Evolutionary conservation across 2,113 vertebrate genomes (phyloP).

Genomic region (Chaetodon trifascialis): DNA sequence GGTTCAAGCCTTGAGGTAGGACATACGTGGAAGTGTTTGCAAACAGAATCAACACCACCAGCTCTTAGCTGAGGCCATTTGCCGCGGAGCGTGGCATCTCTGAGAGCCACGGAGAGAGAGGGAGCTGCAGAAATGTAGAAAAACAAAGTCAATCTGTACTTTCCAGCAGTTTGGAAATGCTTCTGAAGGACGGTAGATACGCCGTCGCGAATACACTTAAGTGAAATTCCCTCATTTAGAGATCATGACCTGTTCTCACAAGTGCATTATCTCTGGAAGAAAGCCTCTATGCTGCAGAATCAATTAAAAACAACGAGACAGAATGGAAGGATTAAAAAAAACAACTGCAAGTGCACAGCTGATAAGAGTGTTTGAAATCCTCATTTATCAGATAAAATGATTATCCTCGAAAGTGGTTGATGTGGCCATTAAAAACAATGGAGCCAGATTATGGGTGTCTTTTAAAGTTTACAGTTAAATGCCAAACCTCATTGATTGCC

Average conservation of each 20-base stretch:
- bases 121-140: constrained; percentile 51
- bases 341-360: constrained; percentile 77
- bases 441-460: constrained; percentile 73
- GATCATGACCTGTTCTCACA: constrained; percentile 80
- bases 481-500: constrained; percentile 77
- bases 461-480: constrained; percentile 81
- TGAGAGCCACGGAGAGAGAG: background rate
- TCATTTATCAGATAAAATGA: constrained; percentile 88
- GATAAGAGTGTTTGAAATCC: constrained; percentile 86
- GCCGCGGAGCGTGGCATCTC: constrained; percentile 24
- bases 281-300: constrained; percentile 79
- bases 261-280: constrained; percentile 82
- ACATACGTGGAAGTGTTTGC: constrained; percentile 61
- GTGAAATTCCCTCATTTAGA: constrained; percentile 78
- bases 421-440: constrained; percentile 83
- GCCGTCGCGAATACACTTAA: constrained; percentile 55
- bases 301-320: constrained; percentile 84
- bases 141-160: constrained; percentile 73
- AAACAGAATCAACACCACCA: constrained; percentile 57
- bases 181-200: constrained; percentile 68
- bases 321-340: constrained; percentile 83
- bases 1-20: constrained; percentile 63
- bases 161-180: constrained; percentile 64
- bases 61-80: constrained; percentile 53
- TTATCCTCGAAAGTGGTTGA: constrained; percentile 82